Percentiles rank a stretch among this genome's conserved stretches.
Conservation (phyloP, 2,797 vertebrate genomes). For the Oryzias sinensis region DNA sequence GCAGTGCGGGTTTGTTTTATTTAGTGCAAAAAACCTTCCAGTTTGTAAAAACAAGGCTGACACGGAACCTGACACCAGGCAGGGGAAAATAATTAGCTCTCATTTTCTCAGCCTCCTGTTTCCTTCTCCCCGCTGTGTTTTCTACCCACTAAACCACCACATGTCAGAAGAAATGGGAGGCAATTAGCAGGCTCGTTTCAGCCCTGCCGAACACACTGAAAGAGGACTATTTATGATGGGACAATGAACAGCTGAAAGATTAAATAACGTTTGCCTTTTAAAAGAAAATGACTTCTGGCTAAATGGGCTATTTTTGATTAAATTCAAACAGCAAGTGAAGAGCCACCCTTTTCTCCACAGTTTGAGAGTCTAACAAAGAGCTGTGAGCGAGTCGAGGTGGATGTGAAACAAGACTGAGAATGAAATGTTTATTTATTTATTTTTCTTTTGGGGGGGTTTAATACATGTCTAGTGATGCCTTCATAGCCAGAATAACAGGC, state of each 20-base stretch:
- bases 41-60: slow-evolving; percentile 99
- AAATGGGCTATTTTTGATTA: slow-evolving; percentile 99
- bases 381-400: slow-evolving; percentile 85
- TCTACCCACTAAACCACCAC: slow-evolving; percentile 99
- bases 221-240: slow-evolving; percentile 99
- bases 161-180: slow-evolving; percentile 99
- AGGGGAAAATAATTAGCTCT: slow-evolving; percentile 99
- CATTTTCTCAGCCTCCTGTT: slow-evolving; percentile 99
- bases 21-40: slow-evolving; percentile 99
- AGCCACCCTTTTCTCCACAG: slow-evolving; percentile 89
- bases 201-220: slow-evolving; percentile 99
- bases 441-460: slow-evolving; percentile 36
- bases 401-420: slow-evolving; percentile 92
- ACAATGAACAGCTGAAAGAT: slow-evolving; percentile 99
- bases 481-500: slow-evolving; percentile 55
- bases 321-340: slow-evolving; percentile 99
- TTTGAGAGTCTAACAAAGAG: slow-evolving; percentile 87
- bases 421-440: slow-evolving; percentile 89
- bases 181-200: slow-evolving; percentile 99
- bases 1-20: slow-evolving; percentile 99
- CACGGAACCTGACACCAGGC: slow-evolving; percentile 99
- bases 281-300: slow-evolving; percentile 99
- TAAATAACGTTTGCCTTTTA: slow-evolving; percentile 99
- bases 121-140: slow-evolving; percentile 99
- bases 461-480: slow-evolving; percentile 90